Evolutionary conservation across 2,797 vertebrate species (phyloP).

Genomic region (Silurus aristotelis): DNA sequence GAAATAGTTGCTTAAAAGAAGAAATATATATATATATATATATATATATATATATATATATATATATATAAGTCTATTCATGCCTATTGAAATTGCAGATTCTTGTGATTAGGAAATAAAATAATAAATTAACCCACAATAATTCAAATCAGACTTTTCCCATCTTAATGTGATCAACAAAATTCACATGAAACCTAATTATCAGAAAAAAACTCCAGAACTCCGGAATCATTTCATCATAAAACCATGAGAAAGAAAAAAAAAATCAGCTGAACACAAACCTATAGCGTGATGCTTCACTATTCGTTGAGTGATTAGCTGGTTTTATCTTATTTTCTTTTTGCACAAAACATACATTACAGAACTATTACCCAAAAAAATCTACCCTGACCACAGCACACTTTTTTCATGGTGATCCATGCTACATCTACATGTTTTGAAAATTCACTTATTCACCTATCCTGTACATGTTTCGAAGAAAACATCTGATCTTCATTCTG

Average conservation of each 20-base stretch:
- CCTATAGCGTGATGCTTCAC: background rate
- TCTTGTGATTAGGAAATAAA: background rate
- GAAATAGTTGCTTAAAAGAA: background rate
- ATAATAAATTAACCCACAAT: background rate
- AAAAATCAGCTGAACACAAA: no score
- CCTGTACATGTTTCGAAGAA: background rate
- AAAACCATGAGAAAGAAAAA: no score
- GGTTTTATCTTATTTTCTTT: background rate
- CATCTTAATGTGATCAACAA: no score
- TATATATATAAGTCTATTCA: background rate
- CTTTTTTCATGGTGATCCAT: background rate
- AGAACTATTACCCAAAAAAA: background rate
- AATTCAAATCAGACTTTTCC: no score
- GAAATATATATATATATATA: background rate
- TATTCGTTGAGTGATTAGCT: background rate
- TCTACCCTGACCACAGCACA: no score
- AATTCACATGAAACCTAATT: no score
- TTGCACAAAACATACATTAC: background rate
- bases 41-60: background rate
- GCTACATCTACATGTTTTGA: background rate
- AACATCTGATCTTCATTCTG: no score
- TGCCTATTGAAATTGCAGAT: background rate
- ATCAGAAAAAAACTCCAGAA: no score
- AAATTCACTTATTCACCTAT: background rate
- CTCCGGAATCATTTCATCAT: no score